Evolutionary conservation across 2,797 vertebrate species (phyloP).

Genomic region (Eulemur rubriventer): DNA sequence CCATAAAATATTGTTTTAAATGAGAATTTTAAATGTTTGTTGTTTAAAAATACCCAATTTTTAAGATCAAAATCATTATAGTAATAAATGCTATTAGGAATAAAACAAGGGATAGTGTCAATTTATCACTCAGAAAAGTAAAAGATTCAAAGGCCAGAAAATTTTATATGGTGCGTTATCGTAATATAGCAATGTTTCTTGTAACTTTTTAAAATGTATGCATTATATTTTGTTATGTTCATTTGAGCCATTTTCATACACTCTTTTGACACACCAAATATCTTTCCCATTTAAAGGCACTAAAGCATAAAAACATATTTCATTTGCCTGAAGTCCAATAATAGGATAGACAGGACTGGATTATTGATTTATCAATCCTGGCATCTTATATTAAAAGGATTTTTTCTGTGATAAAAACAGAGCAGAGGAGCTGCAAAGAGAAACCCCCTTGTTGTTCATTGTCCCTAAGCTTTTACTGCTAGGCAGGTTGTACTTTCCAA

Average conservation of each 20-base stretch:
- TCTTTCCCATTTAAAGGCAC: slow-evolving; percentile 1
- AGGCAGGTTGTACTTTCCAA: not conserved
- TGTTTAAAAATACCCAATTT: not conserved
- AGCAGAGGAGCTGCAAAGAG: not conserved
- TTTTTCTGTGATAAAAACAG: not conserved
- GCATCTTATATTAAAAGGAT: not conserved
- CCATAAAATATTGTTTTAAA: slow-evolving; percentile 29
- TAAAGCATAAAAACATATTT: not conserved
- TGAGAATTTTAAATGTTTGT: not conserved
- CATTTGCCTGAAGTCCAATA: not conserved
- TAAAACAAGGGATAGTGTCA: not conserved
- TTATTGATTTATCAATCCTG: not conserved
- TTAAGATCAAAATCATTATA: not conserved
- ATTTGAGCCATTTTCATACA: not conserved
- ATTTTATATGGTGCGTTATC: not conserved
- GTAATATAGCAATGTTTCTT: not conserved
- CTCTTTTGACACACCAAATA: not conserved
- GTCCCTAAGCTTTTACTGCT: not conserved
- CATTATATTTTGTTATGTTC: not conserved
- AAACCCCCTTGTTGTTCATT: not conserved
- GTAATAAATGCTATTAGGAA: slow-evolving; percentile 13
- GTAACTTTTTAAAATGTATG: not conserved
- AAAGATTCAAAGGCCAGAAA: not conserved
- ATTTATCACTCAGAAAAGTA: not conserved
- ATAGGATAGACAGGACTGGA: not conserved